Percentiles rank a stretch among this genome's conserved stretches.
Evolutionary conservation across 1,140 invertebrate genomes (phyloP).

Genomic region (Lasaia peninsularis): DNA sequence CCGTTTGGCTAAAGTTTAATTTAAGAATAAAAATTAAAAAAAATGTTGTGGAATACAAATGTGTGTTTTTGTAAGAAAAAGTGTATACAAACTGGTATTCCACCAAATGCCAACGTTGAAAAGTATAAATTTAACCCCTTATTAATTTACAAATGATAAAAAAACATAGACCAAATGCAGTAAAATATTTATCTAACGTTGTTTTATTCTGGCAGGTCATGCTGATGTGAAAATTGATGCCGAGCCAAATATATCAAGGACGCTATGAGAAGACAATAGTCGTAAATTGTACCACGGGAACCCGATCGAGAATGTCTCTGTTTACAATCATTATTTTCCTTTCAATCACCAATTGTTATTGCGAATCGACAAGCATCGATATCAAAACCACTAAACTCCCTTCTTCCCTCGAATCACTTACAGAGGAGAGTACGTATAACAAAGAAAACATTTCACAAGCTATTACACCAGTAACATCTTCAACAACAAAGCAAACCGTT

Average conservation of each 20-base stretch:
- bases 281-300: neutral
- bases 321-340: slow-evolving; percentile 3
- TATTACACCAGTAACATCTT: slow-evolving; percentile 28
- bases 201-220: slow-evolving; percentile 27
- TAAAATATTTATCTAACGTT: neutral
- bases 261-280: slow-evolving; percentile 9
- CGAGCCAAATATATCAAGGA: slow-evolving; percentile 27
- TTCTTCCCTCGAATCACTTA: slow-evolving; percentile 33
- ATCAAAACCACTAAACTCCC: slow-evolving; percentile 13
- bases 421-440: slow-evolving; percentile 40
- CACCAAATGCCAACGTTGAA: too few relatives aligned
- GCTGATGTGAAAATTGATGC: slow-evolving; percentile 20
- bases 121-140: too few relatives aligned
- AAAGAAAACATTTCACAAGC: slow-evolving; percentile 13
- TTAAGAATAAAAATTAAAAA: too few relatives aligned
- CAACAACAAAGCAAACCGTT: slow-evolving; percentile 51
- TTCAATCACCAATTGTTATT: neutral
- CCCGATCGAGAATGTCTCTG: neutral
- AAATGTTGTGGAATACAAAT: too few relatives aligned
- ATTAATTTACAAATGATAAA: neutral
- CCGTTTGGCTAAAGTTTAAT: too few relatives aligned
- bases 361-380: neutral
- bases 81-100: too few relatives aligned
- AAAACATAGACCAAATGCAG: neutral
- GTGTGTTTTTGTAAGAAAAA: too few relatives aligned